A percentile compares a stretch with the other conserved stretches of the same genome.
Conservation (phyloP, 1,140 invertebrate species). For the Lutraria rhynchaena region DNA sequence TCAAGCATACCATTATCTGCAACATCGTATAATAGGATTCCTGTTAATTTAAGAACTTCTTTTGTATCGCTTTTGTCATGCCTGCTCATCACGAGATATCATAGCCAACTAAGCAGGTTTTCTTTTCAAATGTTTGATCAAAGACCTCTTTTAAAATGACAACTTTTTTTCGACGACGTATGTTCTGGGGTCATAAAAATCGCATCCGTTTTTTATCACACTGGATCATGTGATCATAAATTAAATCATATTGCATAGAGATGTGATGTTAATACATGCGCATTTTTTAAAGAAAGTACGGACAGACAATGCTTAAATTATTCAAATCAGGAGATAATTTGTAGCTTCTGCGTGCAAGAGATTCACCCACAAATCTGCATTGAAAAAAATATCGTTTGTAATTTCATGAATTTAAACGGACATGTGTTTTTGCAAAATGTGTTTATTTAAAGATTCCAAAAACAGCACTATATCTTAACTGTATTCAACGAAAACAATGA, state of each 20-base stretch:
- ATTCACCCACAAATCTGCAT: background rate
- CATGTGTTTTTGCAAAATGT: conserved; percentile 17
- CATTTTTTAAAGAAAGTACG: too few species aligned
- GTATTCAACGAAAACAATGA: conserved; percentile 1
- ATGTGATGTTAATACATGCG: too few species aligned
- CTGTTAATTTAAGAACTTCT: too few species aligned
- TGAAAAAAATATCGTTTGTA: background rate
- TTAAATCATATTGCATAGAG: too few species aligned
- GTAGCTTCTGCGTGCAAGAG: too few species aligned
- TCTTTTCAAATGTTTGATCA: too few species aligned
- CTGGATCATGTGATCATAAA: background rate
- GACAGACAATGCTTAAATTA: background rate
- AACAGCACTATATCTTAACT: conserved; percentile 11
- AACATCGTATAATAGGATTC: too few species aligned
- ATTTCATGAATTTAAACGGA: conserved; percentile 15
- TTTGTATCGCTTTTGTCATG: too few species aligned
- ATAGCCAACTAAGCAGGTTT: too few species aligned
- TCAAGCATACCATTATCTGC: too few species aligned
- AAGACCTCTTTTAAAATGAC: background rate
- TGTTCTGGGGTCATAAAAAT: background rate
- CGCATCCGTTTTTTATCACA: background rate
- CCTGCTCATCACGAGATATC: too few species aligned
- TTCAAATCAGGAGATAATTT: too few species aligned
- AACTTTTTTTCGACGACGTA: background rate
- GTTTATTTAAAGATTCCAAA: background rate